phyloP scores from a whole-genome alignment of 2,888 invertebrate species.

The Balanococcus diminutus region DNA sequence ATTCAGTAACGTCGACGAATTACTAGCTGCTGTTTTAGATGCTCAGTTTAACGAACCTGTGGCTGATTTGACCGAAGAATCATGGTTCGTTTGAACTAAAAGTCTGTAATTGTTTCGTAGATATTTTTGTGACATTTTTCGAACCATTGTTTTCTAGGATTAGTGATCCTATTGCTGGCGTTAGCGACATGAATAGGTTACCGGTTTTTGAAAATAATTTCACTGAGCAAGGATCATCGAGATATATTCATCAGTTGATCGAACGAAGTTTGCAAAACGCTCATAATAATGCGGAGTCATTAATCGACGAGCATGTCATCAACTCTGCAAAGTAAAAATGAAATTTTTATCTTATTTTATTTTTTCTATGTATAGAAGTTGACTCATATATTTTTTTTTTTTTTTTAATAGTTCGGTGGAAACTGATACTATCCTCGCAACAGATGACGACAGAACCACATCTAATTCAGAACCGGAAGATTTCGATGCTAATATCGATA shows the following conservation, averaged over 20 bases:
- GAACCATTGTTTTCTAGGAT: not conserved
- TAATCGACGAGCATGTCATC: not conserved
- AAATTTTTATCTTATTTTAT: not conserved
- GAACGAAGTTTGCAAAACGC: conserved; percentile 11
- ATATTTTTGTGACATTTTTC: too few species aligned
- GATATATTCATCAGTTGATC: conserved; percentile 22
- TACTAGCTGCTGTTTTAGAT: conserved; percentile 65
- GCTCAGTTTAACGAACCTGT: conserved; percentile 70
- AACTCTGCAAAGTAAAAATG: not conserved
- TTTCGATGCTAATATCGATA: not conserved
- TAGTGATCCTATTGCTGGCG: not conserved
- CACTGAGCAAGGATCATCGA: not conserved
- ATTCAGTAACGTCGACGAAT: conserved; percentile 71
- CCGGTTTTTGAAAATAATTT: conserved; percentile 9
- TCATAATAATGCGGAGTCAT: conserved; percentile 3
- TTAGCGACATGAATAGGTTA: conserved; percentile 1
- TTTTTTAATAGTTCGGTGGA: not conserved
- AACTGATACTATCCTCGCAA: not conserved
- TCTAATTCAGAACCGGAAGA: not conserved
- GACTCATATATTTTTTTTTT: not conserved
- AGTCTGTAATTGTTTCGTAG: not conserved
- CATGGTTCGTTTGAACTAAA: conserved; percentile 54
- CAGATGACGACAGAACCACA: not conserved
- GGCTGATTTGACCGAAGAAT: conserved; percentile 56
- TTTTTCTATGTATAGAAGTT: too few species aligned